Percentiles rank a stretch among this genome's conserved stretches.
These are phyloP conservation scores for Haemorhous mexicanus DNA, from an alignment of 2,113 vertebrate species.

Conservation along the genomic window DNA sequence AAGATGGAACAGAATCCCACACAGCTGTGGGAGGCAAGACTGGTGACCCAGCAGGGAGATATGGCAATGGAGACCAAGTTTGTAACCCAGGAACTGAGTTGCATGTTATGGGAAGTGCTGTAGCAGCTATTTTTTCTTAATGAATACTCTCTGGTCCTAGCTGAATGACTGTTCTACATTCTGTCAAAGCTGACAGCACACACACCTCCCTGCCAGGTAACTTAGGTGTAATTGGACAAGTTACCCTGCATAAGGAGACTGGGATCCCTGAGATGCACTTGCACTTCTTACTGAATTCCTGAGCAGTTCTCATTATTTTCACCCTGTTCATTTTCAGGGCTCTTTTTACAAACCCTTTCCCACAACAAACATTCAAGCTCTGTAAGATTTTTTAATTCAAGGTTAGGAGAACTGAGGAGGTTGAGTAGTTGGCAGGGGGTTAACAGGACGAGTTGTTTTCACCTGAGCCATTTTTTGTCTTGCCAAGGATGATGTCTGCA, in stretches of 20 bases:
- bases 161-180: neutral
- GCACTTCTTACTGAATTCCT: neutral
- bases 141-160: neutral
- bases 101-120: neutral
- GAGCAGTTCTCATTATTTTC: neutral
- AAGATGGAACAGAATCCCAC: neutral
- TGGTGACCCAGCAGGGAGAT: accelerated
- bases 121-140: neutral
- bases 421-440: neutral
- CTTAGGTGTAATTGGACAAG: neutral
- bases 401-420: neutral
- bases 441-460: neutral
- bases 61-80: accelerated
- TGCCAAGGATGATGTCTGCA: neutral
- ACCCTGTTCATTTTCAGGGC: neutral
- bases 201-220: neutral
- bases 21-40: accelerated
- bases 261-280: neutral
- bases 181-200: neutral
- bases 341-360: neutral
- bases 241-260: neutral
- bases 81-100: neutral
- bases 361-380: neutral
- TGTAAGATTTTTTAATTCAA: neutral
- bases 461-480: neutral